phyloP scores from a whole-genome alignment of 2,888 invertebrate species.

The Cremastinae sp. region DNA sequence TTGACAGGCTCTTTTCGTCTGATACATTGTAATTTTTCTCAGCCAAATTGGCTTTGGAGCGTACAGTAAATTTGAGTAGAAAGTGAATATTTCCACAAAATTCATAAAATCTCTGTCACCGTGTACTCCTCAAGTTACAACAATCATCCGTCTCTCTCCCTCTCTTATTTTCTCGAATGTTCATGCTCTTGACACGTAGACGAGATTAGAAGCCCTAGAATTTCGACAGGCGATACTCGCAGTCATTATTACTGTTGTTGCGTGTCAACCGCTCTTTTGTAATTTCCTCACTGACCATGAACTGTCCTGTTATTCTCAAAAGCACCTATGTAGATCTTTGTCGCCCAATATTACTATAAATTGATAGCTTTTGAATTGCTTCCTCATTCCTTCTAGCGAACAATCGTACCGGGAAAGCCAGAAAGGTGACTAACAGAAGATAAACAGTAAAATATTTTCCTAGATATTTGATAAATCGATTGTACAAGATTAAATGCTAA shows the following conservation, averaged over 20 bases:
- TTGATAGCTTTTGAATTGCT: too few species aligned
- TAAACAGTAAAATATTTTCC: too few species aligned
- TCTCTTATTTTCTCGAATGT: slow-evolving; percentile 14
- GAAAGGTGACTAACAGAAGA: too few species aligned
- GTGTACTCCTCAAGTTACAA: neutral
- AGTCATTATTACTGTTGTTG: slow-evolving; percentile 14
- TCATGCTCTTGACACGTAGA: slow-evolving; percentile 42
- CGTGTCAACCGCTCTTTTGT: slow-evolving; percentile 22
- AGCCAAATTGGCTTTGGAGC: slow-evolving; percentile 15
- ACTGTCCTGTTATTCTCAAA: neutral
- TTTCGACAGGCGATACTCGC: slow-evolving; percentile 29
- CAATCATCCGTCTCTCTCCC: neutral
- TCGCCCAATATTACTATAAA: neutral
- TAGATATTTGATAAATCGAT: too few species aligned
- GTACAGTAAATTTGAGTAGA: neutral
- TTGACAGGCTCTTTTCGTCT: slow-evolving; percentile 47
- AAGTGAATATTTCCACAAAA: slow-evolving; percentile 11
- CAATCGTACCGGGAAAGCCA: too few species aligned
- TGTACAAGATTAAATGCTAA: too few species aligned
- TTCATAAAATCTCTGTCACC: neutral
- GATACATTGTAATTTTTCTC: slow-evolving; percentile 50
- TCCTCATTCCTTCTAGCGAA: too few species aligned
- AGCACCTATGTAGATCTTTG: neutral
- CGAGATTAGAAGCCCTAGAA: slow-evolving; percentile 53
- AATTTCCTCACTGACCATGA: slow-evolving; percentile 16